Conservation (phyloP, 2,797 vertebrate species). For the Glyptemys insculpta region DNA sequence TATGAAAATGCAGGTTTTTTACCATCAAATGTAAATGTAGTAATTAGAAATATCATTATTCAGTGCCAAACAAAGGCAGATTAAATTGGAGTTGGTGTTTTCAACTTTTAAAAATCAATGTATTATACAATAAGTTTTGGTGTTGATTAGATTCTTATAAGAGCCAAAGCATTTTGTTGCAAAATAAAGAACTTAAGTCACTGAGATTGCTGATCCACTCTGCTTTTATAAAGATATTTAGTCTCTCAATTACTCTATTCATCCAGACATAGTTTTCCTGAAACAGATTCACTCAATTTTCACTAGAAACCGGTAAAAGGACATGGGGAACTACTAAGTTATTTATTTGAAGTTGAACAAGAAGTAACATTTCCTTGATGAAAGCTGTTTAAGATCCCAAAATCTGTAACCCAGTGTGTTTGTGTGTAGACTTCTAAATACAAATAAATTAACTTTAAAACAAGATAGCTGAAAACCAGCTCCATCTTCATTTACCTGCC, state of each 20-base stretch:
- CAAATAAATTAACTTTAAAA: constrained; percentile 37
- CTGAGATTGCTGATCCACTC: background rate
- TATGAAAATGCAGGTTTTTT: constrained; percentile 1
- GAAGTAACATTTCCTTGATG: background rate
- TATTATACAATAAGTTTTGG: background rate
- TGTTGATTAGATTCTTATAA: constrained; percentile 14
- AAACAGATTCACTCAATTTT: background rate
- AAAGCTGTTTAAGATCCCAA: constrained; percentile 36
- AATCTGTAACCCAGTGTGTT: constrained; percentile 18
- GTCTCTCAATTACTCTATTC: constrained; percentile 1
- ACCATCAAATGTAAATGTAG: background rate
- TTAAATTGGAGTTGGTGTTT: background rate
- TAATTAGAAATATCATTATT: background rate
- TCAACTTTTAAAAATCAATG: constrained; percentile 1
- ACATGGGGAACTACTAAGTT: background rate
- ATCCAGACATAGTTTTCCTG: background rate
- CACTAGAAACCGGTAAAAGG: background rate
- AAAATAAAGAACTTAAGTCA: constrained; percentile 43
- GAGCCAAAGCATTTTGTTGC: constrained; percentile 23
- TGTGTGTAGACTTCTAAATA: background rate
- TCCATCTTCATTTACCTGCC: background rate
- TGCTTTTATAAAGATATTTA: background rate
- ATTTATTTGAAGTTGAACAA: background rate
- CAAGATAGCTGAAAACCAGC: background rate
- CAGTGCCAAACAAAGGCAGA: background rate